A percentile compares a stretch with the other conserved stretches of the same genome.
phyloP scores from a whole-genome alignment of 2,113 vertebrate genomes.

The Otis tarda region DNA sequence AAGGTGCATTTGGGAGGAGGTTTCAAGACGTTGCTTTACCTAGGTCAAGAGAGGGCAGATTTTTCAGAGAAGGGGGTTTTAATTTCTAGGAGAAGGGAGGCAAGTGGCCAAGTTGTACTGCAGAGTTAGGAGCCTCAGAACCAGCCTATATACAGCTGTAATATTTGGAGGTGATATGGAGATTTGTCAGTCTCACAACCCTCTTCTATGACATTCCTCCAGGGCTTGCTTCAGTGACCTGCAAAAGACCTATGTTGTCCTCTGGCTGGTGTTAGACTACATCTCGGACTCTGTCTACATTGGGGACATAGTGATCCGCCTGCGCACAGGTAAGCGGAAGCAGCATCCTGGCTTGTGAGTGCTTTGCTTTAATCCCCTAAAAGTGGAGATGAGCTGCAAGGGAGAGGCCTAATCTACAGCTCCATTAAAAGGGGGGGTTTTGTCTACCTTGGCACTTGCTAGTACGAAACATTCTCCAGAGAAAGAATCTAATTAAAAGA shows the following conservation, averaged over 20 bases:
- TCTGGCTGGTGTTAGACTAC: constrained; percentile 93
- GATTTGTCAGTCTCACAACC: not conserved
- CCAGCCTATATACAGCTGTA: not conserved
- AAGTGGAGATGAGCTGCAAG: not conserved
- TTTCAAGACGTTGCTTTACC: not conserved
- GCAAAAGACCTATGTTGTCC: constrained; percentile 79
- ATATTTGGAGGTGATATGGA: not conserved
- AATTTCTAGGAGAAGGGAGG: not conserved
- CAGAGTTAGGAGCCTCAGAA: not conserved
- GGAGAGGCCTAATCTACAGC: not conserved
- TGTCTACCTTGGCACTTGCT: not conserved
- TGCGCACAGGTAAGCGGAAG: constrained; percentile 84
- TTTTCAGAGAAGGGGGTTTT: not conserved
- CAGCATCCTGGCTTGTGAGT: not conserved
- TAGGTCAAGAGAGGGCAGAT: not conserved
- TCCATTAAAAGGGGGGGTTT: not conserved
- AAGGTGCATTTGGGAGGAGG: not conserved
- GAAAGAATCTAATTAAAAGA: constrained; percentile 39
- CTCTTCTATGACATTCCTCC: not conserved
- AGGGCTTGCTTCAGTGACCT: constrained; percentile 92
- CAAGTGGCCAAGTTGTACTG: not conserved
- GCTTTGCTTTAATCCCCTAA: not conserved
- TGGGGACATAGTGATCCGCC: constrained; percentile 82
- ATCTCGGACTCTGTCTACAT: constrained; percentile 86
- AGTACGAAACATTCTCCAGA: not conserved